Base-by-base conservation (phyloP, 2,888 invertebrate genomes). In the Bibio marci region DNA sequence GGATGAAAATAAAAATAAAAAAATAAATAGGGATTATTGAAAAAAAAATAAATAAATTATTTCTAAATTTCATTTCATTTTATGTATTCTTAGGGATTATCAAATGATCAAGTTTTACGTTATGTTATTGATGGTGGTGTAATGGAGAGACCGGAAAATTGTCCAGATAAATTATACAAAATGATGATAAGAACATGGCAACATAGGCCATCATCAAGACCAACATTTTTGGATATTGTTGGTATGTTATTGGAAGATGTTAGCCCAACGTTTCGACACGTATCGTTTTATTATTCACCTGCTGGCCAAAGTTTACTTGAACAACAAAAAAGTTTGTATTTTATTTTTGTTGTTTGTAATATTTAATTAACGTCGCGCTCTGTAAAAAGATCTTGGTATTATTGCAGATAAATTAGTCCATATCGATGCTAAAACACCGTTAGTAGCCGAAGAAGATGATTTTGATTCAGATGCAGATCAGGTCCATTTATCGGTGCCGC, bases 151-250 rank as follows among this genome's bases (percentile, higher is more conserved):
- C 98, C 97, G 1, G 88, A 88, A 59, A 86, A 90, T 59, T 97
- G 97, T 62, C 94, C 95, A 2, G 85, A 88, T 54, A 75, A 81
- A 50, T 66, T 97, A 58, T 91, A 87, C 63, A 73, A 77, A 47
- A 65, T 97, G 46, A 98, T 98, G 97, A 71, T 77, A 48, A 70
- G 71, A 45, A 95, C 94, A 59, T 98, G 97, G 97, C 73, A 79
- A 51, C 83, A 83, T 59, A 76, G 82, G 49, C 76, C 86, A 1
- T 64, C 67, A 27, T 66, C 70, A 38, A 69, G 97, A 41, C 95
- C 95, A 19, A 69, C 78, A 41, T 98, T 98, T 67, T 68, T 86
- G 50, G 77, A 76, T 45, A 74, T 88, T 15, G 80, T 86, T 48
- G 73, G 77, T 4, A 70, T 74, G 54, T 64, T 94, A 43, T 66